Evolutionary conservation across 2,888 invertebrate genomes (phyloP), one percentile per base, ranked within the genome.

Genomic region (Orthonychiurus folsomi): DNA sequence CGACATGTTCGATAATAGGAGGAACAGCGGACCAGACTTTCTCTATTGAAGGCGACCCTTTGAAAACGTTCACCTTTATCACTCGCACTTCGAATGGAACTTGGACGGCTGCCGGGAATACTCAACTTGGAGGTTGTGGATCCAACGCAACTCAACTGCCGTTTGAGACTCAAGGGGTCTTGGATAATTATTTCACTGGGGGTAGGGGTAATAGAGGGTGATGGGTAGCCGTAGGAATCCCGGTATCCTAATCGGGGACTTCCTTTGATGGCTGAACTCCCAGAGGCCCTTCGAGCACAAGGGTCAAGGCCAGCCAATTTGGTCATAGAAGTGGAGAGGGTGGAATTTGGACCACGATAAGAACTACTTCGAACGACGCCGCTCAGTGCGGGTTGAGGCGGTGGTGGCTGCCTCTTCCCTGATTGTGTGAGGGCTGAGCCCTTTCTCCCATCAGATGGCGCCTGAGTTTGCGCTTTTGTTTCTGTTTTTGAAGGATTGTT

Each of bases 1-100:
- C 59, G 48, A 50, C 59, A 59, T 18, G 21, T 37, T 20, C 48
- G 21, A 25, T 59, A 59, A 37, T 23, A 59, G 3, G 59, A 59
- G 5, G 20, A 50, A 50, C 20, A n/a, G 3, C 27, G 20, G 5
- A 21, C 52, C 12, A 52, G 12, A 20, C 52, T 52, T 23, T 23
- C 21, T 21, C n/a, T 21, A 20, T 52, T 20, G 9, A 21, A 20
- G 9, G 52, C 52, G 20, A 23, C 52, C 52, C 20, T 52, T 52
- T 52, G 37, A 37, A 15, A 37, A 5, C n/a, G 5, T 52, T 23
- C 52, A 52, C 52, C 20, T 52, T 23, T 52, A 23, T 52, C 20
- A n/a, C n/a, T n/a, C n/a, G n/a, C n/a, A 20, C 52, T 52, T 20
- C 24, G 20, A 52, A 52, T 52, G 20, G 52, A 52, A 52, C 9